phyloP scores from a whole-genome alignment of 2,797 vertebrate species.

The Acanthurus lineatus region DNA sequence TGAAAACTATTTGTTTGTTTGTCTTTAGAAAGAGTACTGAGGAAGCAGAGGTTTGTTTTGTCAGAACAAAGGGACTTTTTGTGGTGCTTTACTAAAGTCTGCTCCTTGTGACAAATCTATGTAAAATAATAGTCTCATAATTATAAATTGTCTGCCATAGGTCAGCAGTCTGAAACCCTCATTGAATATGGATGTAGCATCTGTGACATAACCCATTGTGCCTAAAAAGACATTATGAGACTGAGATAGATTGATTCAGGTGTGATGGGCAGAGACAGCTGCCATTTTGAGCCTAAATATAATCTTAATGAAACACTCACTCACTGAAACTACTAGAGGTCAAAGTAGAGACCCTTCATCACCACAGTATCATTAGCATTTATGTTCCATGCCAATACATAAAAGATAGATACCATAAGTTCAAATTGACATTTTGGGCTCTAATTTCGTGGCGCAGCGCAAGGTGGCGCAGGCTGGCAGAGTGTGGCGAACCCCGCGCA shows the following conservation, averaged over 20 bases:
- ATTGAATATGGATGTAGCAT: too few species aligned
- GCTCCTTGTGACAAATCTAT: constrained; percentile 12
- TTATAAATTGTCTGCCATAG: too few species aligned
- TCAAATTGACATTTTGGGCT: not conserved
- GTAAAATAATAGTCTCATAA: not conserved
- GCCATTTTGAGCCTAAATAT: not conserved
- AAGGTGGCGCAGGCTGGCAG: too few species aligned
- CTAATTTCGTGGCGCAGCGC: too few species aligned
- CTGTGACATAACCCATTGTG: not conserved
- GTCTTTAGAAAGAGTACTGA: not conserved
- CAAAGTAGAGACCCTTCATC: not conserved
- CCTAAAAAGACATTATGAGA: too few species aligned
- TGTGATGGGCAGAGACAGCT: not conserved
- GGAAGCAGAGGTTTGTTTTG: constrained; percentile 7
- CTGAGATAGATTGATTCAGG: too few species aligned
- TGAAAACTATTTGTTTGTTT: constrained; percentile 16
- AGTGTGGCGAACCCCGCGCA: too few species aligned
- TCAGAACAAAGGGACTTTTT: constrained; percentile 13
- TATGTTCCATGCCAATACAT: not conserved
- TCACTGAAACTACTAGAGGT: not conserved
- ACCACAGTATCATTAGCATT: not conserved
- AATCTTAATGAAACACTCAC: not conserved
- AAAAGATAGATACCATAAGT: not conserved
- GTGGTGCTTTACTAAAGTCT: not conserved
- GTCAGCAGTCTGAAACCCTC: too few species aligned